phyloP scores from a whole-genome alignment of 2,888 invertebrate genomes.

The Nysson spinosus region DNA sequence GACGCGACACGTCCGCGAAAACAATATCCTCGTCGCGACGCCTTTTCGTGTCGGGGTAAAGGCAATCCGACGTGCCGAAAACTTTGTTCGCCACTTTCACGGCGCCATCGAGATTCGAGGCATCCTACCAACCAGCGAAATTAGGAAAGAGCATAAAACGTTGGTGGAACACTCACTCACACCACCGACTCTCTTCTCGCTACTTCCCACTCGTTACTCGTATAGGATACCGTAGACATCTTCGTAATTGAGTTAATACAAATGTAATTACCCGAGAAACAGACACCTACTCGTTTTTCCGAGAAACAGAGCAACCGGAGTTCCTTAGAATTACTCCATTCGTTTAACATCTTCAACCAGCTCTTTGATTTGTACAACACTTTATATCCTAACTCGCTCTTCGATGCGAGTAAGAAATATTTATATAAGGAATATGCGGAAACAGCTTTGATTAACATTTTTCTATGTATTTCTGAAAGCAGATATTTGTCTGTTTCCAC shows the following conservation, averaged over 20 bases:
- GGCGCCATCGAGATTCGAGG: conserved; percentile 39
- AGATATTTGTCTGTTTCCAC: too few relatives aligned
- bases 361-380: too few relatives aligned
- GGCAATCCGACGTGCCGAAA: conserved; percentile 42
- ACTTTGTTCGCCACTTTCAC: conserved; percentile 48
- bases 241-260: conserved; percentile 65
- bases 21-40: conserved; percentile 45
- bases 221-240: conserved; percentile 25
- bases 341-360: conserved; percentile 1
- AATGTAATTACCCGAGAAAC: conserved; percentile 56
- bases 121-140: conserved; percentile 17
- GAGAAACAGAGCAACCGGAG: background rate
- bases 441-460: too few relatives aligned
- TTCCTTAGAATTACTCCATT: background rate
- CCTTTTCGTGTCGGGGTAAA: conserved; percentile 17
- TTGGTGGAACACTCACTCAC: conserved; percentile 6
- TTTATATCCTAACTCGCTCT: too few relatives aligned
- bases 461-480: too few relatives aligned
- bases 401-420: too few relatives aligned
- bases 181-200: background rate
- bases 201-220: background rate
- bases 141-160: conserved; percentile 29
- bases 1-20: conserved; percentile 22
- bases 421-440: too few relatives aligned
- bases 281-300: conserved; percentile 8